Percentiles rank a stretch among this genome's conserved stretches.
Conservation (phyloP, 1,140 invertebrate species). For the Ceratina calcarata region DNA sequence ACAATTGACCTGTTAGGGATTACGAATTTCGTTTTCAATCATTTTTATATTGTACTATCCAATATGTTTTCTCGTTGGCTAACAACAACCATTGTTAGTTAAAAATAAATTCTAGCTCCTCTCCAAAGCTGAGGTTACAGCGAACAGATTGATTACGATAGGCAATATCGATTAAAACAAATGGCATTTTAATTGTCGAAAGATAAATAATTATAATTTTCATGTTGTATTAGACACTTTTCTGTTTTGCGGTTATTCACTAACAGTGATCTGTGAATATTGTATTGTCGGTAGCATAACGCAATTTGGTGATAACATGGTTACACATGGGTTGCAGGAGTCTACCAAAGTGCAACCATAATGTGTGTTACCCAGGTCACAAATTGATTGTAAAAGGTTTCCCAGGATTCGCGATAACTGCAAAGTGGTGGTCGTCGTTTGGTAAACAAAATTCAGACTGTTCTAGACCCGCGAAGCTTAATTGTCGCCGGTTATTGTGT, state of each 20-base stretch:
- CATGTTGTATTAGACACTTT: too few relatives aligned
- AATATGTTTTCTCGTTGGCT: too few relatives aligned
- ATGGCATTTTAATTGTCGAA: too few relatives aligned
- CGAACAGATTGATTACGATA: too few relatives aligned
- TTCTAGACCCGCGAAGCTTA: background rate
- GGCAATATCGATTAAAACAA: too few relatives aligned
- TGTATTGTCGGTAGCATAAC: background rate
- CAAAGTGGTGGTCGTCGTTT: constrained; percentile 20
- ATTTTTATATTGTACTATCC: too few relatives aligned
- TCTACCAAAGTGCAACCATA: constrained; percentile 16
- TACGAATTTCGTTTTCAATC: too few relatives aligned
- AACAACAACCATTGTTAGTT: too few relatives aligned
- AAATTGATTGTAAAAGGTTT: constrained; percentile 44
- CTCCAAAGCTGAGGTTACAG: too few relatives aligned
- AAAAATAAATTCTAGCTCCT: too few relatives aligned
- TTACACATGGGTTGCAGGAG: constrained; percentile 25
- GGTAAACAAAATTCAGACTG: constrained; percentile 10
- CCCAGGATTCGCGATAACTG: constrained; percentile 8
- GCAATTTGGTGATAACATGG: constrained; percentile 17
- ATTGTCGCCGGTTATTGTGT: background rate
- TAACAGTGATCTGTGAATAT: background rate
- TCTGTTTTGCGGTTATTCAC: background rate
- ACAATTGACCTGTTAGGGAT: background rate
- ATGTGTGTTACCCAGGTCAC: constrained; percentile 24
- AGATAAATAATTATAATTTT: too few relatives aligned